phyloP scores from a whole-genome alignment of 2,888 invertebrate species.

The Escarpia spicata region DNA sequence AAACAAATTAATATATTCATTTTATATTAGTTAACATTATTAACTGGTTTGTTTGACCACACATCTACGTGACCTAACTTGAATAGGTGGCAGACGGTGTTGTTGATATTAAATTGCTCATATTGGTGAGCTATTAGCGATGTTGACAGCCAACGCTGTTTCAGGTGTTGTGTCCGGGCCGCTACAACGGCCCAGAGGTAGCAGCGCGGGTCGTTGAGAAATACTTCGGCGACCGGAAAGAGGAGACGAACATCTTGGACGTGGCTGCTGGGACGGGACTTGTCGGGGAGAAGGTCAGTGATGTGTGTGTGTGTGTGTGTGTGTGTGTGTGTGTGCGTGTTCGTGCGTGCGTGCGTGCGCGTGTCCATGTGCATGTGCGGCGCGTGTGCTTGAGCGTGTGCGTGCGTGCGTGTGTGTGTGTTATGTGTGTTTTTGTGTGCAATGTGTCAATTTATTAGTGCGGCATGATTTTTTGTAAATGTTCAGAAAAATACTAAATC shows the following conservation, averaged over 20 bases:
- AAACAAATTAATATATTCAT: too few relatives aligned
- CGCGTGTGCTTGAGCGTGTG: neutral
- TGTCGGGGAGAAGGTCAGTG: constrained; percentile 46
- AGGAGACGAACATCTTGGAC: constrained; percentile 46
- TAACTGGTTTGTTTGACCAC: too few relatives aligned
- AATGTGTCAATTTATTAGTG: too few relatives aligned
- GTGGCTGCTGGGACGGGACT: constrained; percentile 61
- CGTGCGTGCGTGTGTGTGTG: too few relatives aligned
- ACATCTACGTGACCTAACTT: too few relatives aligned
- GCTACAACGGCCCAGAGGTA: neutral
- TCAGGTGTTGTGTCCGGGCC: neutral
- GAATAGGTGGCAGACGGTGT: too few relatives aligned
- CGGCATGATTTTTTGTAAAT: neutral
- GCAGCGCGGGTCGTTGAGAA: neutral
- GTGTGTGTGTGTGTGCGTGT: neutral
- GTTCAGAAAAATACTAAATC: too few relatives aligned
- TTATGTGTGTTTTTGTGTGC: too few relatives aligned
- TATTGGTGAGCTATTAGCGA: too few relatives aligned
- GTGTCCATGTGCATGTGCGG: neutral
- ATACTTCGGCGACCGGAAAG: neutral
- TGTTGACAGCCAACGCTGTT: too few relatives aligned
- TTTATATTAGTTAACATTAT: too few relatives aligned
- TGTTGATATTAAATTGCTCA: too few relatives aligned
- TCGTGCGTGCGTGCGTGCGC: neutral
- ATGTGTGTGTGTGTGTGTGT: neutral